Evolutionary conservation across 2,113 vertebrate genomes (phyloP), one percentile per base, ranked within the genome.

Genomic region (Labeo catla): DNA sequence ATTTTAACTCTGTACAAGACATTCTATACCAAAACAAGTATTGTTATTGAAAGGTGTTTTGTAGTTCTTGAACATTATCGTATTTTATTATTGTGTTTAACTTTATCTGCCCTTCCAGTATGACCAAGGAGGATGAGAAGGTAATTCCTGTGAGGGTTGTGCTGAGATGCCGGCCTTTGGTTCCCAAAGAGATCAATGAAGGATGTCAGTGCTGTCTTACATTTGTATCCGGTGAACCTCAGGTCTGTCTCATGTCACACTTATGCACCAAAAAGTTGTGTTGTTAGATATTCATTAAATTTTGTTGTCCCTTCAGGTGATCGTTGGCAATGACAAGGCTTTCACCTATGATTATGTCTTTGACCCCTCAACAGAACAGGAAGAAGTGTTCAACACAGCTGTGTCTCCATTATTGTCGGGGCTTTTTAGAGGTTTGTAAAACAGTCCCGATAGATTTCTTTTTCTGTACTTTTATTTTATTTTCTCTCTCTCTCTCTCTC

Each of bases 291-390:
- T 8, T 78, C 4, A 21, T 57, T 10, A 39, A 49, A 47, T 54
- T 1, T 52, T 19, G 2, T 19, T 39, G 28, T 2, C 59, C 5
- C 0, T 88, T n/a, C 88, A 99, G 98, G 96, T 99, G 47, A 92
- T 99, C 23, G 95, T 99, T 39, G 97, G 97, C 4, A 95, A 90
- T 0, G 96, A 99, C 39, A 99, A 99, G 73, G 93, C 96, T 0
- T 99, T 99, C 92, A 99, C 98, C 0, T 99, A 97, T 0, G 98
- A 99, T 86, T 98, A 96, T 81, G 97, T 99, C 6, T 99, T 98
- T 87, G 98, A 99, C 87, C 96, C 98, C 0, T 93, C 94, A 8
- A 91, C 94, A 0, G 98, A 99, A 87, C 98, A 99, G 91, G 98
- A 99, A 74, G 98, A 99, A 84, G 97, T 99, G 7, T 99, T 97